Conservation (phyloP, 1,140 invertebrate genomes). For the Leptestheria dahalacensis region DNA sequence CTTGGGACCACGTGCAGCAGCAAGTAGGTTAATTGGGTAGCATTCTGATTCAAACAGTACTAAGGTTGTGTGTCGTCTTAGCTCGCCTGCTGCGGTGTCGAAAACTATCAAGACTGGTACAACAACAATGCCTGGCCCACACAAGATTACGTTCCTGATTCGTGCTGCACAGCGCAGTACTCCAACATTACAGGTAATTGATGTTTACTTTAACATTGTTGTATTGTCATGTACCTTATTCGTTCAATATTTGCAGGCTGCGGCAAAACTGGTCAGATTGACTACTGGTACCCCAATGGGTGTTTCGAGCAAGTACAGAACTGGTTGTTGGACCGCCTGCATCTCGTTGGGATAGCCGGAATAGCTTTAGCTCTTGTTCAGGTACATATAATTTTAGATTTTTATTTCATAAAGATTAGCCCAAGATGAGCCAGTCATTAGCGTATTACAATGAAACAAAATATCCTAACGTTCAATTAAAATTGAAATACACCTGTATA, state of each 20-base stretch:
- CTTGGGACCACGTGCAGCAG: slow-evolving; percentile 58
- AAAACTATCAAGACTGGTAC: slow-evolving; percentile 67
- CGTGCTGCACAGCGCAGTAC: slow-evolving; percentile 50
- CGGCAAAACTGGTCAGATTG: slow-evolving; percentile 31
- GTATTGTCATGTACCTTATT: background rate
- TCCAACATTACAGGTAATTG: slow-evolving; percentile 27
- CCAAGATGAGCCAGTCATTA: too few species aligned
- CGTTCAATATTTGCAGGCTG: slow-evolving; percentile 24
- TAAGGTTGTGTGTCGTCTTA: slow-evolving; percentile 28
- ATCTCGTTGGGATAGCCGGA: slow-evolving; percentile 51
- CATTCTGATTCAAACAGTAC: too few species aligned
- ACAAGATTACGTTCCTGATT: slow-evolving; percentile 55
- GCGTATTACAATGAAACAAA: too few species aligned
- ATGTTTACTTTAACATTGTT: background rate
- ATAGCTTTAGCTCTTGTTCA: slow-evolving; percentile 50
- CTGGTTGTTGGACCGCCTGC: slow-evolving; percentile 49
- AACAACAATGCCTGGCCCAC: slow-evolving; percentile 59
- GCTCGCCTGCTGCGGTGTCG: slow-evolving; percentile 73
- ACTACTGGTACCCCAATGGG: slow-evolving; percentile 47
- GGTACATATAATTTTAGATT: slow-evolving; percentile 24
- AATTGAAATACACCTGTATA: too few species aligned
- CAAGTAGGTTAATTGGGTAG: slow-evolving; percentile 38
- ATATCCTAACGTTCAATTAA: too few species aligned
- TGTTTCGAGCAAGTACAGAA: slow-evolving; percentile 47
- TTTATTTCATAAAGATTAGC: too few species aligned